phyloP scores from a whole-genome alignment of 2,113 vertebrate genomes.

The Sorex araneus region DNA sequence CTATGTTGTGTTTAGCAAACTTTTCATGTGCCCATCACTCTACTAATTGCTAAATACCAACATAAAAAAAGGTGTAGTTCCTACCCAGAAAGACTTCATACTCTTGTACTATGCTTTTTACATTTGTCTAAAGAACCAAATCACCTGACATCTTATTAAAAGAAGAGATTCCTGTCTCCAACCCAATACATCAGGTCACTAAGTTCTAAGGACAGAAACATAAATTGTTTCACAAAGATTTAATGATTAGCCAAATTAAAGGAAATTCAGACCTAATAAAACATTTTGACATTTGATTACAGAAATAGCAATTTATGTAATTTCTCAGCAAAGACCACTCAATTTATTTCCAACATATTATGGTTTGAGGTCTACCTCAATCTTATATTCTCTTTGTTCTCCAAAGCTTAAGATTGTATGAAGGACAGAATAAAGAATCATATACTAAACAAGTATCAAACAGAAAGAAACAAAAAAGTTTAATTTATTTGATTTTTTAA shows the following conservation, averaged over 20 bases:
- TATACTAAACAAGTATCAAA: constrained; percentile 32
- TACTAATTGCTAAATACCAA: background rate
- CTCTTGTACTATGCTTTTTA: background rate
- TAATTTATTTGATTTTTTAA: constrained; percentile 31
- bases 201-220: background rate
- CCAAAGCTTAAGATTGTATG: background rate
- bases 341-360: background rate
- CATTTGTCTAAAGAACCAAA: background rate
- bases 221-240: background rate
- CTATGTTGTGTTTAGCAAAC: background rate
- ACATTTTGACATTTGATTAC: constrained; percentile 26
- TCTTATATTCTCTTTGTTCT: background rate
- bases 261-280: background rate
- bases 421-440: constrained; percentile 35
- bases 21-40: background rate
- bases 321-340: constrained; percentile 32
- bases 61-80: background rate
- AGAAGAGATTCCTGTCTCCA: background rate
- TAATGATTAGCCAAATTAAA: constrained; percentile 6
- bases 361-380: background rate
- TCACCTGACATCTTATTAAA: background rate
- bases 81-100: background rate
- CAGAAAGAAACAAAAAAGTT: background rate
- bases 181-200: background rate
- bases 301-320: background rate